Conservation (phyloP, 2,888 invertebrate species). For the Coenonympha arcania region DNA sequence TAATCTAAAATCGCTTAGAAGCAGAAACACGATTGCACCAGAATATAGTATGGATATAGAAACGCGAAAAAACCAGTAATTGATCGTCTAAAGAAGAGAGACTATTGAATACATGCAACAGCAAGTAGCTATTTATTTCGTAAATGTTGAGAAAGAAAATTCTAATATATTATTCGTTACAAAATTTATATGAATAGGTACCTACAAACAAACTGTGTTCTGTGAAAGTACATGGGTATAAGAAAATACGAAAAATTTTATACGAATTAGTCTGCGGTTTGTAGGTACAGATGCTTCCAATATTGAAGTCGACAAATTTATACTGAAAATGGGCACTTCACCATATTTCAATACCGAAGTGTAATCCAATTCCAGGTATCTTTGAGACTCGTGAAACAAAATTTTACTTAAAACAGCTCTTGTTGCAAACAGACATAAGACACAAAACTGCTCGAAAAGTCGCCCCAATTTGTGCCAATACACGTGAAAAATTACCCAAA, state of each 20-base stretch:
- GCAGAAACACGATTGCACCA: too few species aligned
- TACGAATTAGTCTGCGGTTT: neutral
- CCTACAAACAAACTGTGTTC: neutral
- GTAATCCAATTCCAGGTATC: constrained; percentile 3
- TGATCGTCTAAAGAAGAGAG: neutral
- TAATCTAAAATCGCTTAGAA: too few species aligned
- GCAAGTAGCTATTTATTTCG: constrained; percentile 1
- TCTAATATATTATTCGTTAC: neutral
- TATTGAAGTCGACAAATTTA: constrained; percentile 4
- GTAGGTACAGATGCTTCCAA: neutral
- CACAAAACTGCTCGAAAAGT: neutral
- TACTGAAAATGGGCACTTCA: neutral
- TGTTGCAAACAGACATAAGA: neutral
- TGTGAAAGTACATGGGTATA: too few species aligned
- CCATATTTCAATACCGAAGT: neutral
- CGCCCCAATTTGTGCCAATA: constrained; percentile 2
- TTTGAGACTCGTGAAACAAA: neutral
- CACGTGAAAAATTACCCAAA: constrained; percentile 19
- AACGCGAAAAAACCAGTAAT: neutral
- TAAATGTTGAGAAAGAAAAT: neutral
- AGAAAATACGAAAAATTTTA: neutral
- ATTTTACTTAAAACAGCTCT: constrained; percentile 1
- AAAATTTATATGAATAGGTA: neutral
- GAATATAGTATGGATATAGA: too few species aligned
- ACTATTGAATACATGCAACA: neutral